Evolutionary conservation across 2,797 vertebrate genomes (phyloP), one percentile per base, ranked within the genome.

Genomic region (Lacerta viridis): DNA sequence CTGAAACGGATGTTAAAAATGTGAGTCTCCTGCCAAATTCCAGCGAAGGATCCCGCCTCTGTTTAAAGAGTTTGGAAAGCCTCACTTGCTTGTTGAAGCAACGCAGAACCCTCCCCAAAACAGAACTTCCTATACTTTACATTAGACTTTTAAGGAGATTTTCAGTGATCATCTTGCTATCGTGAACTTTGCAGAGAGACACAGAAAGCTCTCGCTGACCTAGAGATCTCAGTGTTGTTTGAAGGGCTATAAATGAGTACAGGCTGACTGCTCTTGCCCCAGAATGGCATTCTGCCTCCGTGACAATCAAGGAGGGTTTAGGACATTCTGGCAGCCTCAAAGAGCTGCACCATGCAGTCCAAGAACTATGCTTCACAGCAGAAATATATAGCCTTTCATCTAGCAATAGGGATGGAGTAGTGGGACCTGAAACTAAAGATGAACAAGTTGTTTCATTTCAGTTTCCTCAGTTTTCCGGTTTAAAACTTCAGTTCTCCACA

Each of bases 141-240:
- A 4, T 81, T 88, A 85, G 71, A 90, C 77, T 80, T 87, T 85
- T 87, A 90, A 90, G 86, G 89, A 82, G 71, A 84, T 88, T 90
- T 90, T 71, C 36, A 80, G 71, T 13, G 2, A 23, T 81, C 72
- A 29, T 33, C 59, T 41, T 2, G 13, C 3, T 76, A 41, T n/a
- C 7, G 20, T 23, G 69, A 55, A 75, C 59, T 43, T 75, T 74
- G 20, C 10, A 23, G 74, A 61, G 68, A 84, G 33, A 0, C 61
- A 7, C 10, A 36, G 77, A 72, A 80, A 36, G 50, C 36, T 84
- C 80, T 83, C 23, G 25, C 5, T 75, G 43, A 55, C 68, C 69
- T 25, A 55, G 8, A 80, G 3, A 41, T 64, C 68, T 84, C 78
- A 3, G 17, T 33, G 41, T 66, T 55, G 17, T 74, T 55, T 77